Conservation (phyloP, 1,140 invertebrate species). For the Chelonus insularis region DNA sequence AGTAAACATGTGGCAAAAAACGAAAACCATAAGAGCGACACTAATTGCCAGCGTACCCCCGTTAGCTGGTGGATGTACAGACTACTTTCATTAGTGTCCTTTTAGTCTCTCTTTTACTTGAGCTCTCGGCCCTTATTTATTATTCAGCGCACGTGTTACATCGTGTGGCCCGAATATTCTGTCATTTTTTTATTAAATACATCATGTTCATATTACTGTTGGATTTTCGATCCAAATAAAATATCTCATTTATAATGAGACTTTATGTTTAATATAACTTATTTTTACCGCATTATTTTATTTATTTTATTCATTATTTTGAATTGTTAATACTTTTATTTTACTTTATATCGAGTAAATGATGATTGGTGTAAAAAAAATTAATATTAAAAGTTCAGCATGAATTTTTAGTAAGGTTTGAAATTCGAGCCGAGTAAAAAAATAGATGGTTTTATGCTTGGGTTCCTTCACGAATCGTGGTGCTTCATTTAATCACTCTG, state of each 20-base stretch:
- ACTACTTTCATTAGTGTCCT: constrained; percentile 26
- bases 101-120: constrained; percentile 1
- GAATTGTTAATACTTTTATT: too few relatives aligned
- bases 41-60: constrained; percentile 31
- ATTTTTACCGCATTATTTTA: neutral
- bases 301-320: neutral
- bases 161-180: constrained; percentile 48
- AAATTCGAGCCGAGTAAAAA: neutral
- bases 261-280: neutral
- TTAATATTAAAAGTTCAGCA: neutral
- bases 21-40: constrained; percentile 24
- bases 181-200: constrained; percentile 54
- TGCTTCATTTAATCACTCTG: constrained; percentile 36
- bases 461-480: constrained; percentile 31
- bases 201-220: constrained; percentile 39
- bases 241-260: neutral
- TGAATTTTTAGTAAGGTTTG: constrained; percentile 19
- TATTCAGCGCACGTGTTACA: constrained; percentile 40
- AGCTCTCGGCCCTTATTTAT: constrained; percentile 36
- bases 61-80: constrained; percentile 18
- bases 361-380: neutral
- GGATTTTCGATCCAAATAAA: neutral
- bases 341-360: neutral
- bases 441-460: constrained; percentile 4
- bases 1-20: constrained; percentile 14